phyloP scores from a whole-genome alignment of 2,797 vertebrate species.

The Pangasius mekongensis region DNA sequence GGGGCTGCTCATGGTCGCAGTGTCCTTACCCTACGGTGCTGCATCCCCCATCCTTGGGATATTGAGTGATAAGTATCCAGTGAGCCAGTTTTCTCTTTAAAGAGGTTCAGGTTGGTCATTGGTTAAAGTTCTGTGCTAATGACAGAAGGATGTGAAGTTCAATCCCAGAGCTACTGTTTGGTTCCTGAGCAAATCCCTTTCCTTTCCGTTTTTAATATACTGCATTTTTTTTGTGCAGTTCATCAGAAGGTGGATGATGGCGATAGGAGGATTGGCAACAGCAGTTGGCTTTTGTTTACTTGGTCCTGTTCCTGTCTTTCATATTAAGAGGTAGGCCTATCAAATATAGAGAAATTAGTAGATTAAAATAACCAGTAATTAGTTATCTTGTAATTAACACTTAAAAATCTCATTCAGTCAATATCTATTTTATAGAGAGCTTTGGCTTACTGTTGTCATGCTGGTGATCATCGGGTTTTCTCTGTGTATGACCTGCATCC shows the following conservation, averaged over 20 bases:
- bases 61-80: conserved; percentile 87
- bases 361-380: not conserved
- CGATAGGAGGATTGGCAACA: conserved; percentile 79
- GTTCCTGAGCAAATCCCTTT: not conserved
- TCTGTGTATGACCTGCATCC: conserved; percentile 85
- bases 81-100: conserved; percentile 68
- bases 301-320: conserved; percentile 87
- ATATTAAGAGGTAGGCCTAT: conserved; percentile 79
- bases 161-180: not conserved
- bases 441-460: conserved; percentile 88
- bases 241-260: conserved; percentile 82
- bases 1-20: conserved; percentile 88
- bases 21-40: conserved; percentile 85
- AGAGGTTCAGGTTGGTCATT: not conserved
- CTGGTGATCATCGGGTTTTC: conserved; percentile 86
- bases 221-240: conserved; percentile 68
- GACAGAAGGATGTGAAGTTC: not conserved
- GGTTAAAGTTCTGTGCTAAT: not conserved
- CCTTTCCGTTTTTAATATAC: not conserved
- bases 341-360: not conserved
- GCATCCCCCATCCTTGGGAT: conserved; percentile 87
- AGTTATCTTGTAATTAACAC: not conserved
- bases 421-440: conserved; percentile 74
- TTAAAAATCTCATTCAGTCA: too few relatives aligned
- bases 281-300: conserved; percentile 82